Base-by-base conservation (phyloP, 2,113 vertebrate genomes). In the Campylorhamphus procurvoides region DNA sequence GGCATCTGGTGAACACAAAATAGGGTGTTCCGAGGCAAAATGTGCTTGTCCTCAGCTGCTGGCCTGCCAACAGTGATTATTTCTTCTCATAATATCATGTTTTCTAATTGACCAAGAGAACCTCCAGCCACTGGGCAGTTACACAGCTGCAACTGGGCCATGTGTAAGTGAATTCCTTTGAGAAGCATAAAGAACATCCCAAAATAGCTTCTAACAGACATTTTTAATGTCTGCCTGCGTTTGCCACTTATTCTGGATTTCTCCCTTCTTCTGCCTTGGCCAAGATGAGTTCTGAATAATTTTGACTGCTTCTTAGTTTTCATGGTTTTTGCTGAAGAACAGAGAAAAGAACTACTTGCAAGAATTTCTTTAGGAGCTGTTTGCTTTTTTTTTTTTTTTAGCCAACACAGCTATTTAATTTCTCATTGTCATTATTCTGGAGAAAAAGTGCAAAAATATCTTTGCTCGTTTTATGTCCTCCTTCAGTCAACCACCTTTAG, bases 31-130 rank as follows among this genome's bases (percentile, higher is more conserved):
- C 1, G 47, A 73, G 88, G 78, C 27, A 66, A 88, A 94, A 63
- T 6, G 52, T 17, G 37, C 93, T 53, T 79, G 72, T 94, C 60
- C 69, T 68, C 87, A 82, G 74, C 75, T 66, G 39, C 67, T 8
- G 6, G 29, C 47, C 75, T 96, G 95, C 96, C 93, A 96, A n/a
- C 19, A 49, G 72, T 33, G 44, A 74, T 91, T 75, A 90, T 78
- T 89, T 85, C 64, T 71, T 53, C 58, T 94, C 55, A 22, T 88
- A 84, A 87, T 73, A 74, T 33, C 85, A 22, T 87, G 64, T 90
- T 93, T 88, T 93, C 44, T 74, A 60, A 77, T 83, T 2, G 4
- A 31, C 92, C 60, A 33, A 75, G 52, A 55, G 74, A 89, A 39
- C 37, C 64, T 92, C 66, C 74, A 59, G 87, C 73, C 92, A 89